Evolutionary conservation across 2,888 invertebrate species (phyloP).

Genomic region (Brachyptera putata): DNA sequence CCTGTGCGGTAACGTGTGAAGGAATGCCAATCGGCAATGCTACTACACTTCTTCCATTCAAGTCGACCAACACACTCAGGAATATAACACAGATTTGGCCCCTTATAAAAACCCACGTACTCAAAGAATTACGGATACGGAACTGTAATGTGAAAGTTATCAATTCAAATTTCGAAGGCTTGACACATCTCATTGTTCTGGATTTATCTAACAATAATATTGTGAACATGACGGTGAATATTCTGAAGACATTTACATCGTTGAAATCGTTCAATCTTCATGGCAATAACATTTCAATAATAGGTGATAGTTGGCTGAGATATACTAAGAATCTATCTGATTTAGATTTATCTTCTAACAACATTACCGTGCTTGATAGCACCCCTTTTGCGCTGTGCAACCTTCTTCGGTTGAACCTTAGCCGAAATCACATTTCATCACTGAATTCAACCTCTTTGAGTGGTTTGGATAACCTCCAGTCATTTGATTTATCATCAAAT

Average conservation of each 20-base stretch:
- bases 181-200: slow-evolving; percentile 49
- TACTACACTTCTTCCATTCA: too few relatives aligned
- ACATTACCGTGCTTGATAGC: slow-evolving; percentile 36
- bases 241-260: slow-evolving; percentile 11
- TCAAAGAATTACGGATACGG: background rate
- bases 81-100: background rate
- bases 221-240: slow-evolving; percentile 42
- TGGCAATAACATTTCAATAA: slow-evolving; percentile 10
- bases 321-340: slow-evolving; percentile 1
- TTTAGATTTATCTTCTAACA: slow-evolving; percentile 41
- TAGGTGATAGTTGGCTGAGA: slow-evolving; percentile 10
- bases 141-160: background rate
- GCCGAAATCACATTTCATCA: slow-evolving; percentile 59
- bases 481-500: slow-evolving; percentile 67
- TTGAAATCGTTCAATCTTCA: slow-evolving; percentile 6
- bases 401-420: slow-evolving; percentile 58
- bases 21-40: background rate
- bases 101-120: background rate
- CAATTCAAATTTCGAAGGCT: background rate
- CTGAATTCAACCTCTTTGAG: slow-evolving; percentile 57
- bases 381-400: slow-evolving; percentile 38
- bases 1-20: background rate
- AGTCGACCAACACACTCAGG: too few relatives aligned
- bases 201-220: slow-evolving; percentile 60
- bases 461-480: slow-evolving; percentile 58